A percentile compares a stretch with the other conserved stretches of the same genome.
phyloP scores from a whole-genome alignment of 2,113 vertebrate species.

The Columba livia region DNA sequence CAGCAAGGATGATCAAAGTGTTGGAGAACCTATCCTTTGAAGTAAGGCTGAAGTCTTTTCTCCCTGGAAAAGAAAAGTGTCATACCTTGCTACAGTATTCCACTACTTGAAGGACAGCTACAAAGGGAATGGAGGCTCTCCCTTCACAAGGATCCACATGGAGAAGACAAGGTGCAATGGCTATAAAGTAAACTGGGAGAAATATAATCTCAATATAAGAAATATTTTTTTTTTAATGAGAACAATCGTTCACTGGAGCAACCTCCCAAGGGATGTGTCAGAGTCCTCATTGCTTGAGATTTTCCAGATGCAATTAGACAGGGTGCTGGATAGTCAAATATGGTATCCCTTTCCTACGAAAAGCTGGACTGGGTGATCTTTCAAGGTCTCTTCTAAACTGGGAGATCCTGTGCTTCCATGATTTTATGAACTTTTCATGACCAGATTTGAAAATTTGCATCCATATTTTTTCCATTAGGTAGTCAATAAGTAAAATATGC shows the following conservation, averaged over 20 bases:
- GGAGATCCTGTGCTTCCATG: too few species aligned
- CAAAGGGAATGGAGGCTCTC: too few species aligned
- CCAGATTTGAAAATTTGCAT: background rate
- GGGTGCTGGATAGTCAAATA: background rate
- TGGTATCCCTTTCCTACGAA: accelerated
- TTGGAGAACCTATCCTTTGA: too few species aligned
- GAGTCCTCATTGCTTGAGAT: too few species aligned
- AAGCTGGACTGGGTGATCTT: background rate
- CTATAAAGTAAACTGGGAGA: too few species aligned
- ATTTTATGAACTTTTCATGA: background rate
- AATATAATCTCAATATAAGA: background rate
- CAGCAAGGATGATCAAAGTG: too few species aligned
- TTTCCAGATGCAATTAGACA: background rate
- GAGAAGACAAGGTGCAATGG: too few species aligned
- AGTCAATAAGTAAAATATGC: background rate
- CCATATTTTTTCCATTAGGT: accelerated
- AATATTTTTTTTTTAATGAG: background rate
- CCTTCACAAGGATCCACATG: too few species aligned
- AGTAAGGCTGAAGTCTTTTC: too few species aligned
- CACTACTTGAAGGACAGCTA: too few species aligned
- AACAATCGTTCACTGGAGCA: background rate
- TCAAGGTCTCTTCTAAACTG: accelerated
- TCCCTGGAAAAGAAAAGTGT: too few species aligned
- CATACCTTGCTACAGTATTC: too few species aligned
- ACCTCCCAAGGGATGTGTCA: accelerated